Evolutionary conservation across 2,888 invertebrate genomes (phyloP), one percentile per base, ranked within the genome.

Genomic region (Monochamus alternatus): DNA sequence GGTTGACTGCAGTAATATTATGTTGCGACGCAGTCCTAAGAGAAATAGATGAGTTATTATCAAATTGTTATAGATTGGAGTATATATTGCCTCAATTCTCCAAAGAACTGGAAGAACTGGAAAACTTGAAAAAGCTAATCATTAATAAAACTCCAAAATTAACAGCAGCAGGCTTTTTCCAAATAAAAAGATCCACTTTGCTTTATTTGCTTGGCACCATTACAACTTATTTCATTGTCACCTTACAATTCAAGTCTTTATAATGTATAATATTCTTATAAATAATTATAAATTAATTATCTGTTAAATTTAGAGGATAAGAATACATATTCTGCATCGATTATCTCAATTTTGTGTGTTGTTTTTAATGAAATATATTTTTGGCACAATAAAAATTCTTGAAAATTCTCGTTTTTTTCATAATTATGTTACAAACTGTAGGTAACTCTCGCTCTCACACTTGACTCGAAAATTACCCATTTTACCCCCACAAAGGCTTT

Each of bases 131-230:
- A 10, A 10, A 12, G 2, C 12, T 62, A 43, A 30, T 71, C 9
- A 47, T 30, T 10, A 63, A 14, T 31, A 66, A 55, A 66, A 31
- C 52, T 10, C 66, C 44, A 32, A 62, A 32, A 55, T 63, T 66
- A 43, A 52, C 55, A n/a, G 66, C 66, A 9, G 47, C 38, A 7
- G 71, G 63, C 51, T 55, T 70, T 72, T 71, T 58, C 60, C 31
- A 32, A 32, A 22, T 66, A 44, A 64, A 66, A 14, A 43, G 58
- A 38, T 43, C 63, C 7, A 71, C 71, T 1, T 47, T 63, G 30
- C 62, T 71, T 14, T 60, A 14, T 71, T 9, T 71, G 31, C 44
- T 71, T 43, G 32, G 62, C 32, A 71, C 60, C 30, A 44, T 63
- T 5, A 30, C 62, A 7, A 71, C 63, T 22, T 71, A 71, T 47